Evolutionary conservation across 2,797 vertebrate species (phyloP), one percentile per base, ranked within the genome.

Genomic region (Champsocephalus gunnari): DNA sequence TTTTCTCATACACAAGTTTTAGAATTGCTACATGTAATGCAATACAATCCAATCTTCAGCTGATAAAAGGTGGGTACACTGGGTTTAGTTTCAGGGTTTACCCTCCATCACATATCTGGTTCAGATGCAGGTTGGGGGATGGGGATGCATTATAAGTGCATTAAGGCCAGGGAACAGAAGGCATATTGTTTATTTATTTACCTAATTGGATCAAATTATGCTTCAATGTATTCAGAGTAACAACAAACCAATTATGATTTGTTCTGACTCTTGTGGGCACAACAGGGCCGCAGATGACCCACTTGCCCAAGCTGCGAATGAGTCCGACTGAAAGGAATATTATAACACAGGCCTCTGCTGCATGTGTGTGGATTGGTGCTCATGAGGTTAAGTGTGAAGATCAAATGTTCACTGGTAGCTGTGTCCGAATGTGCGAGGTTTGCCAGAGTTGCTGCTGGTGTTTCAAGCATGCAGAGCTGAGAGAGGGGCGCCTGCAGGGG

Each of bases 181-280:
- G 92, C 88, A 93, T 93, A 93, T 94, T 93, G 92, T 93, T 94
- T 93, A 94, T 94, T 94, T 94, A 94, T 93, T 92, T 94, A 90
- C 87, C 86, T 93, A 93, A 93, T 92, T 92, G 84, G 89, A 93
- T 93, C 88, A 92, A 93, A 92, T 93, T 89, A 92, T 92, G 88
- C 87, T 86, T 86, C 85, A 43, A 88, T 87, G 88, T 91, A 92
- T 93, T 90, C 84, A 75, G 81, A 91, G 80, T 71, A 91, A 84
- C 62, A 58, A 81, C 87, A 85, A 91, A 92, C 86, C 84, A 81
- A 91, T 84, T 86, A 73, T 86, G 85, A 88, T 90, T 87, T 84
- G 76, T 83, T 87, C 78, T 69, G 87, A 88, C 84, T 91, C 73
- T 83, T 86, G 67, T 71, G 85, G 79, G 81, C 79, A 71, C 70